These are phyloP conservation scores for Aleadryas rufinucha DNA, from an alignment of 2,113 vertebrate species.

Conservation along the genomic window DNA sequence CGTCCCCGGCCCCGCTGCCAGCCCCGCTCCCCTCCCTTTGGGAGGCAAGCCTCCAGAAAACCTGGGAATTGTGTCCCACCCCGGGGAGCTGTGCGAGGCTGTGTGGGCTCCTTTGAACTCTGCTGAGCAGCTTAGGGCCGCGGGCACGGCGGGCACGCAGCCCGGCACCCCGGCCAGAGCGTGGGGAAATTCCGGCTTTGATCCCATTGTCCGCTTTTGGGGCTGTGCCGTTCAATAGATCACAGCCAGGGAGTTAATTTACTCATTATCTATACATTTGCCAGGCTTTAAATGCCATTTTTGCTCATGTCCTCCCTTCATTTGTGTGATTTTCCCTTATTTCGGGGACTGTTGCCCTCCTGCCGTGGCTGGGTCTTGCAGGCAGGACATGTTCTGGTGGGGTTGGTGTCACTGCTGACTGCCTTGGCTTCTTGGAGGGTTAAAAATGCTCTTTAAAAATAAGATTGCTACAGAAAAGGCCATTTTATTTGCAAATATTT, in stretches of 20 bases:
- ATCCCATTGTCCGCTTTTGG: background rate
- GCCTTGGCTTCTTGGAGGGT: background rate
- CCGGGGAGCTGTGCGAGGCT: background rate
- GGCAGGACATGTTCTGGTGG: accelerated
- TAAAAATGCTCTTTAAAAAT: background rate
- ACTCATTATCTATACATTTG: background rate
- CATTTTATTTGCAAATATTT: background rate
- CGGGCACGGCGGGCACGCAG: background rate
- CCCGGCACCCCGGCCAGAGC: background rate
- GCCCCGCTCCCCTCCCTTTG: background rate
- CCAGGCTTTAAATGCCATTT: background rate
- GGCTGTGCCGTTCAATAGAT: background rate
- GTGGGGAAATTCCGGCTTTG: background rate
- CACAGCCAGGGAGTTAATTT: background rate
- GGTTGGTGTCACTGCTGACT: background rate
- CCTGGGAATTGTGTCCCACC: background rate
- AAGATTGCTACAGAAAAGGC: background rate
- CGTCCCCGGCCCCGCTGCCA: background rate
- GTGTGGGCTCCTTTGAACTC: background rate
- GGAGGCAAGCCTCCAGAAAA: background rate
- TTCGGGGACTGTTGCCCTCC: background rate
- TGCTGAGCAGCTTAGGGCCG: background rate
- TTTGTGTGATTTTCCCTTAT: background rate
- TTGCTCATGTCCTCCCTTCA: background rate
- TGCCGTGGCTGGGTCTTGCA: accelerated